Base-by-base conservation (phyloP, 2,113 vertebrate genomes). In the Vimba vimba region DNA sequence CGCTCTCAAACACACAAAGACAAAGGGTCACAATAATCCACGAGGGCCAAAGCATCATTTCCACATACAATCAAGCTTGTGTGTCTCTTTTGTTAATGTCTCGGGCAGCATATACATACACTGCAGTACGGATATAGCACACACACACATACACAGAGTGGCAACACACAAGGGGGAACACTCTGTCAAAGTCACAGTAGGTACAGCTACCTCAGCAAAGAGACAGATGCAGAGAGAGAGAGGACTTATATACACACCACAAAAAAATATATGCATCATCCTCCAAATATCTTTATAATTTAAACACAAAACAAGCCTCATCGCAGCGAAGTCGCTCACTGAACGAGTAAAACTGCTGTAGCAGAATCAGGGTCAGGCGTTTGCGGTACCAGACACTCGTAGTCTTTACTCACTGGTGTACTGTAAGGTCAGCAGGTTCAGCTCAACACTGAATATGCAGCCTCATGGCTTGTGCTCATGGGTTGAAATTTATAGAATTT, bases 111-210 rank as follows among this genome's bases (percentile, higher is more conserved):
- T 33, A 82, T 73, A 77, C 23, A 82, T 73, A 57, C 11, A 66
- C 87, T 75, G 85, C 78, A 17, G 66, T 45, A 81, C 19, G 25
- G 77, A 80, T 86, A 59, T 50, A 86, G 77, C 84, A 39, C 79
- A 85, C 39, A 27, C 27, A 90, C 86, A 90, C 55, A 89, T 82
- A 86, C 86, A 71, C 82, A 85, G 30, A 80, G 57, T 45, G 77
- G 25, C 82, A 85, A 60, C 62, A 80, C 81, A 84, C 78, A 80
- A 74, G 89, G 86, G 91, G 90, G 91, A 92, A 88, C 87, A 93
- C 92, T 95, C 93, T 94, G 92, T 95, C 95, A 95, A 94, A 95
- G 94, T 95, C 94, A 94, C 89, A 87, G 92, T 90, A 93, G 94
- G 93, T 94, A 94, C 87, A 93, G 93, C 93, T 88, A 93, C 92